Evolutionary conservation across 1,140 invertebrate species (phyloP).

Genomic region (Drosophila saltans): DNA sequence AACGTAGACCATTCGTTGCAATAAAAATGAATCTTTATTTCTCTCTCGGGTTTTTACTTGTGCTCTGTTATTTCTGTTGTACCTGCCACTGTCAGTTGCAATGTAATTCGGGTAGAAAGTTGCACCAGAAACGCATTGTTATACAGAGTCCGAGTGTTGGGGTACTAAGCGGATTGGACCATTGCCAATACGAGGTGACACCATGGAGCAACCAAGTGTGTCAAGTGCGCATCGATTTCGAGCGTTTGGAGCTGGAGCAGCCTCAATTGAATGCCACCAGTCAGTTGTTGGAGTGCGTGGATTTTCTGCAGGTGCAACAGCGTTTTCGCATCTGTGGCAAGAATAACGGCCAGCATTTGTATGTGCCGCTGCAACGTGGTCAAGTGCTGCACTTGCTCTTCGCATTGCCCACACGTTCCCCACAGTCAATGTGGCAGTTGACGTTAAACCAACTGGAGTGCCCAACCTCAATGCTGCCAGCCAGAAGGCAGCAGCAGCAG

Average conservation of each 20-base stretch:
- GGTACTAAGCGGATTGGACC: slow-evolving; percentile 56
- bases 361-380: slow-evolving; percentile 54
- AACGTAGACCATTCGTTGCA: slow-evolving; percentile 3
- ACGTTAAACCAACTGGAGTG: slow-evolving; percentile 70
- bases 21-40: slow-evolving; percentile 46
- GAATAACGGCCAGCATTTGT: slow-evolving; percentile 68
- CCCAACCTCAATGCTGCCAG: slow-evolving; percentile 25
- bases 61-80: slow-evolving; percentile 19
- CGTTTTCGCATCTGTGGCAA: slow-evolving; percentile 65
- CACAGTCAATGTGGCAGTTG: slow-evolving; percentile 61
- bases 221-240: slow-evolving; percentile 72
- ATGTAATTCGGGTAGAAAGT: slow-evolving; percentile 46
- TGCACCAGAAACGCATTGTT: slow-evolving; percentile 65
- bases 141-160: slow-evolving; percentile 46
- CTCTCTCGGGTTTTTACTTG: slow-evolving; percentile 10
- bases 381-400: slow-evolving; percentile 58
- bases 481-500: slow-evolving; percentile 1
- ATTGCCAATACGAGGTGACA: slow-evolving; percentile 64
- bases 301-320: slow-evolving; percentile 73
- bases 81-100: slow-evolving; percentile 44
- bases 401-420: slow-evolving; percentile 36
- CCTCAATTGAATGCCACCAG: slow-evolving; percentile 59
- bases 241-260: slow-evolving; percentile 68
- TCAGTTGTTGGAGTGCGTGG: slow-evolving; percentile 51
- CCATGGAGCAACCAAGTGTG: slow-evolving; percentile 69